Evolutionary conservation across 2,888 invertebrate species (phyloP).

Genomic region (Helicoverpa assulta): DNA sequence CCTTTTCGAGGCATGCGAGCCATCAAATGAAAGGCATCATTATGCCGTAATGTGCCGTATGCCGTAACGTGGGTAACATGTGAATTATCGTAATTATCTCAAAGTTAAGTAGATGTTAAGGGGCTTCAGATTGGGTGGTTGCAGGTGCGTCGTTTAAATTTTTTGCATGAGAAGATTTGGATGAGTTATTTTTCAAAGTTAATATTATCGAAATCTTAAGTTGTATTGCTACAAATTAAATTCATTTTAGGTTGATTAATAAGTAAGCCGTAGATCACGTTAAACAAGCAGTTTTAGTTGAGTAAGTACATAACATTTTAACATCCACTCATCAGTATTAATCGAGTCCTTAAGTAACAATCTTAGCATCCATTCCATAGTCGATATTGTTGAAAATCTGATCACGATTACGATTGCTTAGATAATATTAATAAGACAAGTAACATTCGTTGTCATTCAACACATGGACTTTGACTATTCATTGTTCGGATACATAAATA

Average conservation of each 20-base stretch:
- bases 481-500: neutral
- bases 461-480: neutral
- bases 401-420: conserved; percentile 43
- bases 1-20: conserved; percentile 56
- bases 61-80: conserved; percentile 65
- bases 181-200: too few species aligned
- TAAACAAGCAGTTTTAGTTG: too few species aligned
- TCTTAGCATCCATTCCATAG: neutral
- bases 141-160: neutral
- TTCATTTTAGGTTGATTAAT: too few species aligned
- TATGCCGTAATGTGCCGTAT: conserved; percentile 59
- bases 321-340: neutral
- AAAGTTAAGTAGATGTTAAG: conserved; percentile 65
- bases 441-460: conserved; percentile 18
- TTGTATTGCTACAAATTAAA: too few species aligned
- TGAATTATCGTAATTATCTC: conserved; percentile 67
- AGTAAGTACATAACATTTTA: too few species aligned
- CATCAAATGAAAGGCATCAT: conserved; percentile 59
- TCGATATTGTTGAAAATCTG: conserved; percentile 33
- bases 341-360: neutral
- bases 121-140: conserved; percentile 26
- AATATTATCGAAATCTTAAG: too few species aligned
- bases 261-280: too few species aligned
- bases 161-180: too few species aligned
- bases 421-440: conserved; percentile 8